Percentiles rank a stretch among this genome's conserved stretches.
Evolutionary conservation across 1,140 invertebrate species (phyloP).

Genomic region (Achroia grisella): DNA sequence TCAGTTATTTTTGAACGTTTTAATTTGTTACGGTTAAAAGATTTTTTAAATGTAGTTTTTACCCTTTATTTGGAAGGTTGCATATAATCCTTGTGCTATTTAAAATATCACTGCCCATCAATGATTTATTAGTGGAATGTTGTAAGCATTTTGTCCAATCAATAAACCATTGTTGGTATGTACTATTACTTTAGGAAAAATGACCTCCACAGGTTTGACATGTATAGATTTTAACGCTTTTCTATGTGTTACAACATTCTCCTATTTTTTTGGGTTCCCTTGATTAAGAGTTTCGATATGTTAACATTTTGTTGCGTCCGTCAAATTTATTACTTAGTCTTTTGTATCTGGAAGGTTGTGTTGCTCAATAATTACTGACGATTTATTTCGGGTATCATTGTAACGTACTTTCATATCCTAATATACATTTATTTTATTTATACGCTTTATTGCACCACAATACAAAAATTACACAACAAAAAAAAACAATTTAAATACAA

Average conservation of each 20-base stretch:
- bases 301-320: not conserved
- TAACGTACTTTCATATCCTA: too few relatives aligned
- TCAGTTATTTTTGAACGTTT: not conserved
- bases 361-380: too few relatives aligned
- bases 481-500: too few relatives aligned
- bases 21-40: slow-evolving; percentile 5
- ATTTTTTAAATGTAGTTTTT: not conserved
- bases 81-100: slow-evolving; percentile 4
- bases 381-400: too few relatives aligned
- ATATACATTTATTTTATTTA: too few relatives aligned
- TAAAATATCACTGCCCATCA: not conserved
- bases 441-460: too few relatives aligned
- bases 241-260: slow-evolving; percentile 7
- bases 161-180: slow-evolving; percentile 12
- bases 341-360: too few relatives aligned
- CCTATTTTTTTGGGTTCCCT: slow-evolving; percentile 1
- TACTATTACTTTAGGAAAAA: not conserved
- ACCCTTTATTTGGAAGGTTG: not conserved
- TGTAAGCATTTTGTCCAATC: slow-evolving; percentile 9
- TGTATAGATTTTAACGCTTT: slow-evolving; percentile 1
- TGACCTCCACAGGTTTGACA: not conserved
- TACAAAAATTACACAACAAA: too few relatives aligned
- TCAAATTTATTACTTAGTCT: not conserved
- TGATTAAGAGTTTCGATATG: not conserved
- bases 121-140: not conserved